Evolutionary conservation across 92 coral and sea anemone species (phyloP), one percentile per base, ranked within the genome.

Genomic region (Isaurus tuberculatus): DNA sequence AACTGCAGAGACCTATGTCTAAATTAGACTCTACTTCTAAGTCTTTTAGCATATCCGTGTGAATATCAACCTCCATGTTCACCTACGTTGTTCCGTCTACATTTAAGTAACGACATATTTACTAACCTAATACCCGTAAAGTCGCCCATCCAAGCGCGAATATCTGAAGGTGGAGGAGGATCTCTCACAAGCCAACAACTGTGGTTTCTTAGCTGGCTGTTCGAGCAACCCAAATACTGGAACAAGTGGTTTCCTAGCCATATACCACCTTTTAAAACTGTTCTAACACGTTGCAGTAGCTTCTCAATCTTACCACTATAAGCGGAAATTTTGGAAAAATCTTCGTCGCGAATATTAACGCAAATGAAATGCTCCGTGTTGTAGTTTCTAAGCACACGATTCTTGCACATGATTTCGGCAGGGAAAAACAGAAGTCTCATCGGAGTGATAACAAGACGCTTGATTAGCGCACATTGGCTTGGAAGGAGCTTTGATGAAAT

Each of bases 81-180:
- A n/a, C n/a, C 5, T 49, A 49, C 58, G 17, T 49, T 15, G 16
- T 5, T 55, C 23, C 23, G 27, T n/a, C 25, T 4, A 55, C 0
- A 13, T 40, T 17, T 1, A 49, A 13, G 28, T 15, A 57, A 27
- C 51, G 23, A 23, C 27, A 33, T 43, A 51, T 13, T 7, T 17
- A 60, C 91, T 31, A 80, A 94, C 99, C 97, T 94, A 83, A 96
- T 96, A 20, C 55, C 25, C 17, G 89, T 88, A 34, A 96, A 92
- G 90, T 96, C 99, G 26, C 99, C 99, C 99, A 96, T 96, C 99
- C 99, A 96, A 22, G 65, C 8, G 22, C 99, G 94, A 63, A 96
- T 92, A 36, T 82, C 91, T 5, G 66, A 84, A n/a, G 99, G 98
- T 23, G 90, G 65, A 11, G 86, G 86, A 4, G 88, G 79, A 30